phyloP scores from a whole-genome alignment of 2,888 invertebrate species.

The Uropetala carovei region DNA sequence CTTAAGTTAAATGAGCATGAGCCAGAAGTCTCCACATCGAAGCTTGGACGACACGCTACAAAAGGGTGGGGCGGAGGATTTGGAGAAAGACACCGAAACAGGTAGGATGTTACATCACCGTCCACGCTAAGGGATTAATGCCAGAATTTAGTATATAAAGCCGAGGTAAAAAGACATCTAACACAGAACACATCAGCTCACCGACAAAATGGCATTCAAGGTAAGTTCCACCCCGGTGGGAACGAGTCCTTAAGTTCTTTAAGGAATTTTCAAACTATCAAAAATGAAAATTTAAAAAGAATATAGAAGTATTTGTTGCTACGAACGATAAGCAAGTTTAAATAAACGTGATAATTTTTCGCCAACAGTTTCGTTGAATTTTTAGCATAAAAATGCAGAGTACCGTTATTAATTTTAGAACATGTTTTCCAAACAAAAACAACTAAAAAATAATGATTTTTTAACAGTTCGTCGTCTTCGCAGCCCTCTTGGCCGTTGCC shows the following conservation, averaged over 20 bases:
- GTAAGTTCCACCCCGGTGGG: constrained; percentile 63
- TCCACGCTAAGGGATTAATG: not conserved
- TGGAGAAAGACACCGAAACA: constrained; percentile 41
- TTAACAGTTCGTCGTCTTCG: constrained; percentile 48
- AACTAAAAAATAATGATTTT: not conserved
- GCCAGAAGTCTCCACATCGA: not conserved
- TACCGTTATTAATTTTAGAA: no score
- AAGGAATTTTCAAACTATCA: no score
- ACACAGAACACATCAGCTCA: constrained; percentile 43
- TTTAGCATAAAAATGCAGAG: no score
- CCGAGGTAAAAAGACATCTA: not conserved
- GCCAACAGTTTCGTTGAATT: no score
- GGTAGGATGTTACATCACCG: constrained; percentile 51
- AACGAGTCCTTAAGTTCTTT: no score
- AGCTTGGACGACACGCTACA: not conserved
- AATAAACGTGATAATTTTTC: no score
- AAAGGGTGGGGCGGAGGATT: constrained; percentile 42
- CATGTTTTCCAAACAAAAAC: no score
- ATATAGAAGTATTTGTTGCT: no score
- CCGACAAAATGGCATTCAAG: constrained; percentile 67
- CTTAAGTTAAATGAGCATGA: not conserved
- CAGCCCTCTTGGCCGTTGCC: constrained; percentile 61
- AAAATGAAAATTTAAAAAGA: no score
- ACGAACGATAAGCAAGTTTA: no score
- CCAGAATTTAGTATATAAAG: constrained; percentile 44